phyloP scores from a whole-genome alignment of 2,797 vertebrate species.

The Heterohyrax brucei region DNA sequence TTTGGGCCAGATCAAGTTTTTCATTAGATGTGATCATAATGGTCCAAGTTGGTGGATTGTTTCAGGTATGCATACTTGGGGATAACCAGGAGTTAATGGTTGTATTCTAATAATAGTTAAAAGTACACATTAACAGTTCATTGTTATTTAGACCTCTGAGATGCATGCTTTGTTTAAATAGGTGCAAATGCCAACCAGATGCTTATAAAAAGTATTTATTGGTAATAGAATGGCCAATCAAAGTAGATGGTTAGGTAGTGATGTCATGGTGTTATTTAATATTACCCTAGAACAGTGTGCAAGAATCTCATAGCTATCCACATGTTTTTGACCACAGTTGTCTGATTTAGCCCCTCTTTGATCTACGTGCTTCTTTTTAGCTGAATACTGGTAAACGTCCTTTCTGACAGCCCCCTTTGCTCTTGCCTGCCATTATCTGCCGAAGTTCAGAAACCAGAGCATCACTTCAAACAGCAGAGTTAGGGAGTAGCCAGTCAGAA shows the following conservation, averaged over 20 bases:
- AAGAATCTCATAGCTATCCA: conserved; percentile 87
- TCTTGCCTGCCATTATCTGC: conserved; percentile 92
- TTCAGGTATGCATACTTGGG: conserved; percentile 85
- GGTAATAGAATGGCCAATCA: conserved; percentile 92
- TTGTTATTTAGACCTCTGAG: conserved; percentile 92
- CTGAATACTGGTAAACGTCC: conserved; percentile 91
- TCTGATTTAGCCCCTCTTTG: conserved; percentile 91
- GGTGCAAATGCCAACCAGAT: conserved; percentile 95
- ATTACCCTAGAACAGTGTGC: conserved; percentile 90
- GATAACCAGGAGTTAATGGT: conserved; percentile 90
- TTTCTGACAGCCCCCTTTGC: conserved; percentile 92
- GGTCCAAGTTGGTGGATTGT: conserved; percentile 82
- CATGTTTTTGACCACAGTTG: conserved; percentile 89
- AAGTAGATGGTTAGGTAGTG: conserved; percentile 89
- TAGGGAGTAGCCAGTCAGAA: conserved; percentile 91
- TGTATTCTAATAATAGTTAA: conserved; percentile 92
- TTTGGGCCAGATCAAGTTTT: conserved; percentile 55
- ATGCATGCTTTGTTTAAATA: conserved; percentile 93
- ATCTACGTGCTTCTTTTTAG: conserved; percentile 91
- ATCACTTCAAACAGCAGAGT: conserved; percentile 93
- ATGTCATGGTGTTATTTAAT: conserved; percentile 92
- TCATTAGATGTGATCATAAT: conserved; percentile 51
- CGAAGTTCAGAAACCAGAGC: conserved; percentile 92
- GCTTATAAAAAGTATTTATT: conserved; percentile 92
- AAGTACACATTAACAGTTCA: conserved; percentile 93